Percentiles rank a stretch among this genome's conserved stretches.
Conservation (phyloP, 2,888 invertebrate species). For the Cybosia mesomella region DNA sequence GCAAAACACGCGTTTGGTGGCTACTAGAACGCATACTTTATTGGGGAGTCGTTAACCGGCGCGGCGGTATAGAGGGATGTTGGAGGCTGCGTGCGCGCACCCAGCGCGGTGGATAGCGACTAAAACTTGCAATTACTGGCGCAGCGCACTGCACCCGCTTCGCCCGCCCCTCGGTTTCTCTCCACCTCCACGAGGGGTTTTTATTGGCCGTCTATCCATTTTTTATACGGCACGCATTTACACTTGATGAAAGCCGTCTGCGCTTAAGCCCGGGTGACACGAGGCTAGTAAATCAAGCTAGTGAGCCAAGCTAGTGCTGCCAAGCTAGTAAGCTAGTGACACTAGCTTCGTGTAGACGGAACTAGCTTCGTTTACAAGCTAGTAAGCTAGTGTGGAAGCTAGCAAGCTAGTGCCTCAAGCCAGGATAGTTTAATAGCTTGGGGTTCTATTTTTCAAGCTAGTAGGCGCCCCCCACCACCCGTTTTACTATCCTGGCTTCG, state of each 20-base stretch:
- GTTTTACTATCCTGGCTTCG: no score
- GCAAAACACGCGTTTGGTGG: conserved; percentile 48
- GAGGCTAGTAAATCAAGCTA: no score
- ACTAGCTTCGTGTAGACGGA: no score
- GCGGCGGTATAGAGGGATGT: conserved; percentile 48
- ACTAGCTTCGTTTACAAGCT: no score
- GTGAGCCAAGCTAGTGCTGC: no score
- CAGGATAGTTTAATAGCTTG: no score
- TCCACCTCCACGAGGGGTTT: conserved; percentile 83
- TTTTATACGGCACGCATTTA: conserved; percentile 81
- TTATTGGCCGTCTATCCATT: conserved; percentile 84
- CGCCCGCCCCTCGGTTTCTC: conserved; percentile 83
- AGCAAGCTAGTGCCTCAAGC: no score
- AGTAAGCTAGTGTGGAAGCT: no score
- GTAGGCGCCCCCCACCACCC: no score
- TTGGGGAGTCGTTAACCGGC: conserved; percentile 56
- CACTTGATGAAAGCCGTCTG: conserved; percentile 82
- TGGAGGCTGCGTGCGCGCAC: conserved; percentile 84
- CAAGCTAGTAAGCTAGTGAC: no score
- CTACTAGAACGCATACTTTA: conserved; percentile 63
- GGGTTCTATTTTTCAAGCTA: no score
- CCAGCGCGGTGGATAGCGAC: conserved; percentile 79
- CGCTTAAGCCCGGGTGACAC: no score
- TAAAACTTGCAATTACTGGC: conserved; percentile 78
- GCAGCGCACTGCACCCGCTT: conserved; percentile 76